A percentile compares a stretch with the other conserved stretches of the same genome.
Conservation (phyloP, 2,113 vertebrate species). For the Azemiops feae region DNA sequence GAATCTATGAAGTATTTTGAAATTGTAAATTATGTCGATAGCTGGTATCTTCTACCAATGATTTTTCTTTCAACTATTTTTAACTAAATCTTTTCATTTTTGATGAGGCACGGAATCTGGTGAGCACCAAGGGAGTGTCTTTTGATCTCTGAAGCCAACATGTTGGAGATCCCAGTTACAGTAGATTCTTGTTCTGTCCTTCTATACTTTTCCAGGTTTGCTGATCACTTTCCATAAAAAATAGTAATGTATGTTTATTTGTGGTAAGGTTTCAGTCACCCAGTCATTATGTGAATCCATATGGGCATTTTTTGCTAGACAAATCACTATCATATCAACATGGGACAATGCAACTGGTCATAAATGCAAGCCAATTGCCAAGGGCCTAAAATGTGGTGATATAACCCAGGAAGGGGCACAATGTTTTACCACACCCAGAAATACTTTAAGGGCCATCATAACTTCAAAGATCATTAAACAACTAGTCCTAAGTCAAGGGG, state of each 20-base stretch:
- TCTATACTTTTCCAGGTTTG: neutral
- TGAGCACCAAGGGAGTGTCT: neutral
- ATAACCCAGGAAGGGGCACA: neutral
- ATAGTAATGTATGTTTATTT: neutral
- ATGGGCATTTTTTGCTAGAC: neutral
- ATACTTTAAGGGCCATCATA: neutral
- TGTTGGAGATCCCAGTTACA: neutral
- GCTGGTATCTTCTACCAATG: neutral
- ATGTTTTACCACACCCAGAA: neutral
- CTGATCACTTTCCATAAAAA: neutral
- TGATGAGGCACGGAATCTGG: neutral
- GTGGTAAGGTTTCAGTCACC: neutral
- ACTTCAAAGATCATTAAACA: neutral
- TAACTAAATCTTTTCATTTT: neutral
- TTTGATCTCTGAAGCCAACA: neutral
- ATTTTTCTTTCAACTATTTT: neutral
- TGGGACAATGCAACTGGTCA: neutral
- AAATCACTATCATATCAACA: neutral
- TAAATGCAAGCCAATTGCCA: neutral
- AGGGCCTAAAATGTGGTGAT: neutral
- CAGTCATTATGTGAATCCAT: neutral
- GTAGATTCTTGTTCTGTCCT: neutral
- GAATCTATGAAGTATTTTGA: neutral
- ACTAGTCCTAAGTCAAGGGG: neutral
- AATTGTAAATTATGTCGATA: neutral